These are phyloP conservation scores for Florisuga fusca DNA, from an alignment of 2,797 vertebrate species.

Conservation along the genomic window DNA sequence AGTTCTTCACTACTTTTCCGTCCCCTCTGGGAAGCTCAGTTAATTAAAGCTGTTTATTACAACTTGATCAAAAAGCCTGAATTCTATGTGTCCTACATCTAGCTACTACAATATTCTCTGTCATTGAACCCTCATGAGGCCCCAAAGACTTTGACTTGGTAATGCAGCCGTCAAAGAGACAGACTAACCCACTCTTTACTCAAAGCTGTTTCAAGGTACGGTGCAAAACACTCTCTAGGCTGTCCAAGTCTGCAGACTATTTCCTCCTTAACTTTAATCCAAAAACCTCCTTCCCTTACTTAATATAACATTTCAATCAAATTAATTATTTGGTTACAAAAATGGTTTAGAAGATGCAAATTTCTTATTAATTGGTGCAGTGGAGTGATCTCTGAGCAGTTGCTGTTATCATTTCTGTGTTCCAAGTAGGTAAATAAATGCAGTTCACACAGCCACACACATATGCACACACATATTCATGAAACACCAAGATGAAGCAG, in stretches of 20 bases:
- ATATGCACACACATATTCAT: rapidly evolving
- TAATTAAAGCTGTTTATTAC: constrained; percentile 83
- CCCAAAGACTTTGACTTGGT: constrained; percentile 76
- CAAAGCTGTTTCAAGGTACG: constrained; percentile 77
- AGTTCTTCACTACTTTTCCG: constrained; percentile 59
- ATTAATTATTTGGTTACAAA: constrained; percentile 77
- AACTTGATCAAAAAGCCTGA: constrained; percentile 80
- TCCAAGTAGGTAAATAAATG: constrained; percentile 7
- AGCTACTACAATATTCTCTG: constrained; percentile 80
- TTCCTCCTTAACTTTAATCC: constrained; percentile 65
- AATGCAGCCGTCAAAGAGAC: constrained; percentile 78
- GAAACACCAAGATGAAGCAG: not conserved
- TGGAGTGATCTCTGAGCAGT: constrained; percentile 41
- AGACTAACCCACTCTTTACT: constrained; percentile 77
- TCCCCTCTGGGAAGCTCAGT: constrained; percentile 68
- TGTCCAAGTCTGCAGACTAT: constrained; percentile 53
- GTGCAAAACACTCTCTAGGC: constrained; percentile 75
- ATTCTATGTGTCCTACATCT: constrained; percentile 78
- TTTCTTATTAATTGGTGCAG: constrained; percentile 67
- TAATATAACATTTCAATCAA: constrained; percentile 75
- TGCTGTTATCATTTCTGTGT: not conserved
- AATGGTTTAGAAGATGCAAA: constrained; percentile 50
- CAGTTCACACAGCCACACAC: not conserved
- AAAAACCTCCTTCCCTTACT: constrained; percentile 65
- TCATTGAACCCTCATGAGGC: constrained; percentile 74